Evolutionary conservation across 2,888 invertebrate genomes (phyloP).

Genomic region (Calliphora vomitoria): DNA sequence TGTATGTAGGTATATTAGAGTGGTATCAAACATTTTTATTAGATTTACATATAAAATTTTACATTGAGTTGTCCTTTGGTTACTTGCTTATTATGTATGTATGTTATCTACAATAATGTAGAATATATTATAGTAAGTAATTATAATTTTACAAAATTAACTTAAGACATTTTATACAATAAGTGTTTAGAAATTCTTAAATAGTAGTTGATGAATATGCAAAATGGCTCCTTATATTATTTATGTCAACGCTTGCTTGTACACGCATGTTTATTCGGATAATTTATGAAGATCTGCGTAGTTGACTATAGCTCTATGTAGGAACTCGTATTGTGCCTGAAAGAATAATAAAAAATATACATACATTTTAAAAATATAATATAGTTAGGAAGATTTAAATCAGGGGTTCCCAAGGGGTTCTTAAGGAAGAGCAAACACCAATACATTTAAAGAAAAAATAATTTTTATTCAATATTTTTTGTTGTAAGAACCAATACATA

Average conservation of each 20-base stretch:
- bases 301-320: conserved; percentile 95
- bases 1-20: too few species aligned
- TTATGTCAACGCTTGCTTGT: conserved; percentile 77
- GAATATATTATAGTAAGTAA: conserved; percentile 71
- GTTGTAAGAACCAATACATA: too few species aligned
- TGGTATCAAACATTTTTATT: conserved; percentile 72
- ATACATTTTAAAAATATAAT: background rate
- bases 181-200: conserved; percentile 68
- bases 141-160: conserved; percentile 71
- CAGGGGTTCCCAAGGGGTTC: too few species aligned
- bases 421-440: too few species aligned
- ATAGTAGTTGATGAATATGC: conserved; percentile 66
- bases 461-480: too few species aligned
- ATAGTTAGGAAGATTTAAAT: too few species aligned
- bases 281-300: conserved; percentile 94
- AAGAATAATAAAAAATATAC: conserved; percentile 52
- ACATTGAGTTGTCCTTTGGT: conserved; percentile 75
- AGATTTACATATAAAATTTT: conserved; percentile 72
- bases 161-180: conserved; percentile 73
- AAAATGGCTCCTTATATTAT: conserved; percentile 67
- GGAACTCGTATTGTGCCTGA: conserved; percentile 96
- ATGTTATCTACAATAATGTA: conserved; percentile 66
- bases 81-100: conserved; percentile 74
- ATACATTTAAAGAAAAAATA: too few species aligned
- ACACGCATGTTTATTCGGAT: conserved; percentile 77